These are phyloP conservation scores for Ia io DNA, from an alignment of 2,113 vertebrate species.

Conservation along the genomic window DNA sequence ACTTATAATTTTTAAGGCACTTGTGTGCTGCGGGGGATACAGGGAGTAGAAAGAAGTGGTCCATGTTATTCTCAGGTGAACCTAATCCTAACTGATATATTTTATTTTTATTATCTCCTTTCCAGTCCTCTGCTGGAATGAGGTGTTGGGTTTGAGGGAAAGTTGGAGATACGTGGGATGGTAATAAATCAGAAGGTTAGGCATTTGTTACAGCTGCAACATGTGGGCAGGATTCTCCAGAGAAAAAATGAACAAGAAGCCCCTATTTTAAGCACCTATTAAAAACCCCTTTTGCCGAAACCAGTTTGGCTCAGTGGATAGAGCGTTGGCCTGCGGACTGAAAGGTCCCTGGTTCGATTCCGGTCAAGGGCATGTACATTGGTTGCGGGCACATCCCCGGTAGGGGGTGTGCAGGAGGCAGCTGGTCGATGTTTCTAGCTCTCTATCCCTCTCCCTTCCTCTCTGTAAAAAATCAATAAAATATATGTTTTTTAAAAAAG, in stretches of 20 bases:
- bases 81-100: not conserved
- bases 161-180: slow-evolving; percentile 15
- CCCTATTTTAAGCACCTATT: slow-evolving; percentile 72
- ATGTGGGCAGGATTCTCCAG: slow-evolving; percentile 61
- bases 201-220: slow-evolving; percentile 67
- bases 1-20: not conserved
- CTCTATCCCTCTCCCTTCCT: no score
- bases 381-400: no score
- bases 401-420: no score
- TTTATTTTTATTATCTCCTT: not conserved
- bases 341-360: no score
- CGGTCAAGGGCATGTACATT: no score
- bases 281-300: no score
- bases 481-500: no score
- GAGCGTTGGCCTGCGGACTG: no score
- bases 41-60: not conserved
- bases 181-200: slow-evolving; percentile 67
- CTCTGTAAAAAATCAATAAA: no score
- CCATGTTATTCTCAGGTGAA: not conserved
- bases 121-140: not conserved
- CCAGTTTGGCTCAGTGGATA: no score
- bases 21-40: not conserved
- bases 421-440: no score
- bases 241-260: slow-evolving; percentile 45
- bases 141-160: not conserved